These are phyloP conservation scores for Sigmodon hispidus DNA, from an alignment of 2,113 vertebrate genomes.

Conservation along the genomic window DNA sequence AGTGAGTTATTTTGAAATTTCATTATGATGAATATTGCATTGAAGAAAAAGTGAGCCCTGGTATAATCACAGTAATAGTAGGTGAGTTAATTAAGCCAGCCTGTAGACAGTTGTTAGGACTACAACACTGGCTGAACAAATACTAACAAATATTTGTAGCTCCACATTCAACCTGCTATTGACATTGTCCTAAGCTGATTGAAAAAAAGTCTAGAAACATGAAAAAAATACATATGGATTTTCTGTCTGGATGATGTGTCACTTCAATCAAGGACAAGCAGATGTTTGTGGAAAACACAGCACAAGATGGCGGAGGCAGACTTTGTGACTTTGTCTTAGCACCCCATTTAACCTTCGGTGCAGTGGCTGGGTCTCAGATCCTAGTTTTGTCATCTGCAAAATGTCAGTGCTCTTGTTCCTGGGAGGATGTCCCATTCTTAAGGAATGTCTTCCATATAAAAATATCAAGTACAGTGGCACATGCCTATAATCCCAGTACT, in stretches of 20 bases:
- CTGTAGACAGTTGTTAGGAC: not conserved
- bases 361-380: not conserved
- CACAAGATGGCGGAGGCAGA: not conserved
- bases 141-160: not conserved
- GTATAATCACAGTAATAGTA: not conserved
- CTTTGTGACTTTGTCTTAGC: not conserved
- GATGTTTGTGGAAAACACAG: not conserved
- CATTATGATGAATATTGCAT: not conserved
- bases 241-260: conserved; percentile 12
- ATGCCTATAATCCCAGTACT: not conserved
- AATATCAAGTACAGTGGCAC: not conserved
- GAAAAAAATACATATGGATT: not conserved
- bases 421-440: not conserved
- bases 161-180: not conserved
- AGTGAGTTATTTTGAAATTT: conserved; percentile 20
- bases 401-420: not conserved
- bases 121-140: not conserved
- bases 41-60: not conserved
- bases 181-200: not conserved
- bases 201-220: not conserved
- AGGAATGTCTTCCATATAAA: not conserved
- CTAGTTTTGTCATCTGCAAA: conserved; percentile 31
- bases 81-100: not conserved
- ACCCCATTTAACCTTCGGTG: not conserved
- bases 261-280: not conserved